These are phyloP conservation scores for Leptopilina drosophilae DNA, from an alignment of 2,888 invertebrate genomes.

Conservation along the genomic window DNA sequence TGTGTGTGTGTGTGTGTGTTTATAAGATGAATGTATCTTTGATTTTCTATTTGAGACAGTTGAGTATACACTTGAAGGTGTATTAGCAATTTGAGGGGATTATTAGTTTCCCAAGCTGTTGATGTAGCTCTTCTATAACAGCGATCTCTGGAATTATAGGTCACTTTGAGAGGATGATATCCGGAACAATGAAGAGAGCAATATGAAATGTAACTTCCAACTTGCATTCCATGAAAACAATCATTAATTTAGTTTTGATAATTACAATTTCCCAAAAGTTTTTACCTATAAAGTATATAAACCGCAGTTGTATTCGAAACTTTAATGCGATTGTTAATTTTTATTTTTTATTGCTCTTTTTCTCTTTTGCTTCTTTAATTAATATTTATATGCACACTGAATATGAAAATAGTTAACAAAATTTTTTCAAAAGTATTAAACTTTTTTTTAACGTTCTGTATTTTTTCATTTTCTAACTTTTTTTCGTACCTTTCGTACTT, in stretches of 20 bases:
- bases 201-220: slow-evolving; percentile 57
- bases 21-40: background rate
- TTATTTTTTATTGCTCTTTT: too few relatives aligned
- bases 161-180: slow-evolving; percentile 29
- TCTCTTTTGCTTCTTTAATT: too few relatives aligned
- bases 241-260: slow-evolving; percentile 29
- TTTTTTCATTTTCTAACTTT: too few relatives aligned
- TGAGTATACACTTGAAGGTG: slow-evolving; percentile 5
- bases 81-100: slow-evolving; percentile 15
- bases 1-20: too few relatives aligned
- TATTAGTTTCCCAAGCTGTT: slow-evolving; percentile 25
- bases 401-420: too few relatives aligned
- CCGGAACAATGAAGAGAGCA: slow-evolving; percentile 55
- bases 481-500: too few relatives aligned
- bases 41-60: background rate
- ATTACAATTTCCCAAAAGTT: slow-evolving; percentile 18
- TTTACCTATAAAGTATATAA: background rate
- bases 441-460: too few relatives aligned
- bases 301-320: too few relatives aligned
- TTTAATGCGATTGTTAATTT: too few relatives aligned
- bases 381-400: too few relatives aligned
- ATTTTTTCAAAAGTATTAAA: too few relatives aligned
- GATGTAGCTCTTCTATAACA: slow-evolving; percentile 15
- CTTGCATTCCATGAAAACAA: slow-evolving; percentile 51
- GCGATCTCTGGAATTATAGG: slow-evolving; percentile 19